A percentile compares a stretch with the other conserved stretches of the same genome.
phyloP scores from a whole-genome alignment of 2,113 vertebrate genomes.

The Phylloscopus trochiloides region DNA sequence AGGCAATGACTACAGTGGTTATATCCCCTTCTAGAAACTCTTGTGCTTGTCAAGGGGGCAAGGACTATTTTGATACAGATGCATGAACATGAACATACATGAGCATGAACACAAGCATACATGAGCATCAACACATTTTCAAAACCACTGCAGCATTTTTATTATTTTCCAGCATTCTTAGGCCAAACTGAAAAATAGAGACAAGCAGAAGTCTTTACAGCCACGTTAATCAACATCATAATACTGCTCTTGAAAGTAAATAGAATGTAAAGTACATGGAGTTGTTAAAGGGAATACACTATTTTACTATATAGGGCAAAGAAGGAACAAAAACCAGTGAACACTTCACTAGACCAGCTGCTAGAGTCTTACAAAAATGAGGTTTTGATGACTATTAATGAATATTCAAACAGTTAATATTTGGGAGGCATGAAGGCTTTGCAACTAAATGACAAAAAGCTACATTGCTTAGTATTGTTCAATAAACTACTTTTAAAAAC shows the following conservation, averaged over 20 bases:
- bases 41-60: neutral
- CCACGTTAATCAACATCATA: neutral
- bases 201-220: neutral
- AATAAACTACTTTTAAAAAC: neutral
- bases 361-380: neutral
- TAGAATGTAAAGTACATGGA: neutral
- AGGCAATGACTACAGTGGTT: neutral
- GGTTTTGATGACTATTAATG: neutral
- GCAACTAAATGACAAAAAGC: neutral
- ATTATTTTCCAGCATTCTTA: neutral
- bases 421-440: neutral
- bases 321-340: neutral
- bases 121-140: neutral
- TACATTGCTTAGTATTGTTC: neutral
- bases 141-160: neutral
- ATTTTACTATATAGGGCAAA: neutral
- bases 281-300: neutral
- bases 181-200: neutral
- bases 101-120: neutral
- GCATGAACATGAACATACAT: neutral
- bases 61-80: neutral
- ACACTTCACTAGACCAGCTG: neutral
- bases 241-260: neutral
- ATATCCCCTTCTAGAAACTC: neutral
- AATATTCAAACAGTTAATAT: neutral